Evolutionary conservation across 2,113 vertebrate species (phyloP).

Genomic region (Hucho hucho): DNA sequence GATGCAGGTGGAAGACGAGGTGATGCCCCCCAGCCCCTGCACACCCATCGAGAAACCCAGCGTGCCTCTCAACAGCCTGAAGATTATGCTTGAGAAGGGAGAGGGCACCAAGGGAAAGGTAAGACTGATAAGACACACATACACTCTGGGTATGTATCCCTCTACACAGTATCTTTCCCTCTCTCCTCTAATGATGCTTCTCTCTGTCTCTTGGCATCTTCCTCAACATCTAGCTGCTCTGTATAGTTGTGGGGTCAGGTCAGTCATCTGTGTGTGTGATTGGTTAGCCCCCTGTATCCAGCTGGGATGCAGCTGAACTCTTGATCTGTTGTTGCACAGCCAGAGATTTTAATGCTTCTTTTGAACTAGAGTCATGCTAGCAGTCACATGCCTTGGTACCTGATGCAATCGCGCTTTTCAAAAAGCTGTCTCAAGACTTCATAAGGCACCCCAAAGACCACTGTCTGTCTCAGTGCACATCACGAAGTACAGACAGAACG

Average conservation of each 20-base stretch:
- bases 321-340: not conserved
- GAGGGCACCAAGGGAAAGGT: conserved; percentile 79
- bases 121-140: conserved; percentile 4
- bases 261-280: not conserved
- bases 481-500: conserved; percentile 7
- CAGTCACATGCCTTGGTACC: conserved; percentile 18
- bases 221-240: not conserved
- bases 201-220: not conserved
- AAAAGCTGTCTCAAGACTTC: conserved; percentile 7
- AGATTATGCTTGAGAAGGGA: conserved; percentile 92
- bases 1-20: conserved; percentile 18
- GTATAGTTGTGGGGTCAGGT: not conserved
- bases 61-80: conserved; percentile 87
- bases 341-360: not conserved
- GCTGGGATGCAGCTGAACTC: not conserved
- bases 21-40: conserved; percentile 69
- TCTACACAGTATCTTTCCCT: not conserved
- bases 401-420: not conserved
- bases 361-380: conserved; percentile 9
- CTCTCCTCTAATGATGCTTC: not conserved
- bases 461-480: conserved; percentile 15
- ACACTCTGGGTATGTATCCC: not conserved
- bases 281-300: not conserved
- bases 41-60: conserved; percentile 81
- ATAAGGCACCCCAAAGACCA: not conserved